Conservation (phyloP, 2,113 vertebrate species). For the Phainopepla nitens region DNA sequence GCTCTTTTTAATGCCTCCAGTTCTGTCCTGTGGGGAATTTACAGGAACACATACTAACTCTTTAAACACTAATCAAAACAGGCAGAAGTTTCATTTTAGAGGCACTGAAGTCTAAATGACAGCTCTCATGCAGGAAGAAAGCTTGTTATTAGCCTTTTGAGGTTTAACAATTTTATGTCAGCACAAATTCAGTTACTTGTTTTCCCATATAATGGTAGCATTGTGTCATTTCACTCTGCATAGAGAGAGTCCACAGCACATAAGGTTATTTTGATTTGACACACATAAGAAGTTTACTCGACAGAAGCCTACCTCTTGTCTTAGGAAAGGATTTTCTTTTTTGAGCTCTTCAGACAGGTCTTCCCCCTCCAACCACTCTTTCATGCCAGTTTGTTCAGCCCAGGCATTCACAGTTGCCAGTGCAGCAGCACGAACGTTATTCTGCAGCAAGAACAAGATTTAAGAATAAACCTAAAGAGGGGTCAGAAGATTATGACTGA, state of each 20-base stretch:
- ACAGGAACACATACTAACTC: neutral
- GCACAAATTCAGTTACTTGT: neutral
- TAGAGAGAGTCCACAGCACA: neutral
- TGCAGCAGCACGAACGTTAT: slow-evolving; percentile 86
- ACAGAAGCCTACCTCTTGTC: slow-evolving; percentile 85
- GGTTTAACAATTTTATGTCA: neutral
- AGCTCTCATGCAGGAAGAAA: neutral
- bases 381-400: slow-evolving; percentile 97
- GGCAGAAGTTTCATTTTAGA: neutral
- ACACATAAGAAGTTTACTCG: neutral
- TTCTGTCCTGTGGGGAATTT: neutral
- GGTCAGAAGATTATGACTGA: neutral
- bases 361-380: slow-evolving; percentile 97
- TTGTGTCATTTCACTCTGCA: neutral
- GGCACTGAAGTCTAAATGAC: neutral
- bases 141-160: neutral
- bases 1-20: neutral
- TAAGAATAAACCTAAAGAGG: neutral
- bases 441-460: slow-evolving; percentile 66
- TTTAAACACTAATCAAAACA: neutral
- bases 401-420: slow-evolving; percentile 88
- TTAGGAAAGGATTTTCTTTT: slow-evolving; percentile 93
- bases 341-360: slow-evolving; percentile 96
- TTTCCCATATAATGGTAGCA: neutral
- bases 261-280: neutral